Conservation (phyloP, 2,888 invertebrate genomes). For the Diarsia dahlii region DNA sequence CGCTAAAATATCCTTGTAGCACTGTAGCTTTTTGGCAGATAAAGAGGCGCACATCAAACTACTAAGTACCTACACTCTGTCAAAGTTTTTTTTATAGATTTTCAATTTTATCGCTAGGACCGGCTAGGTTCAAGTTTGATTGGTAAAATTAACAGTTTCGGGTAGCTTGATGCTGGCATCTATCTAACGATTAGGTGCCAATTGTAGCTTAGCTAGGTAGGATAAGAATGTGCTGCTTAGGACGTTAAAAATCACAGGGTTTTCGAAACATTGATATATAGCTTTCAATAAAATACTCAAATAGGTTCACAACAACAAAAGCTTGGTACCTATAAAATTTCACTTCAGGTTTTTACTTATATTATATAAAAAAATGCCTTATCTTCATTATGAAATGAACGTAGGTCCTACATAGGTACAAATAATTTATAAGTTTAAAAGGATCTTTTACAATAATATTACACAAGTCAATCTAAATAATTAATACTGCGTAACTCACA, state of each 20-base stretch:
- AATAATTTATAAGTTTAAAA: conserved; percentile 51
- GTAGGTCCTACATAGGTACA: conserved; percentile 2
- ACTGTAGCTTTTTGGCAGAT: too few relatives aligned
- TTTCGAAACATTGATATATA: neutral
- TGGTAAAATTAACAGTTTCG: too few relatives aligned
- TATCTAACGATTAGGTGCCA: too few relatives aligned
- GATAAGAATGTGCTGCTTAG: neutral
- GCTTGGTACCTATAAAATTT: conserved; percentile 11
- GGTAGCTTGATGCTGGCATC: too few relatives aligned
- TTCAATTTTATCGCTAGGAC: too few relatives aligned
- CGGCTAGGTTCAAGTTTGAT: too few relatives aligned
- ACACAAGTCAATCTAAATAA: conserved; percentile 40
- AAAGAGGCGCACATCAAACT: too few relatives aligned
- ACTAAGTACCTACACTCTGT: too few relatives aligned
- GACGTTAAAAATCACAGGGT: neutral
- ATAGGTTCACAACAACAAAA: conserved; percentile 16
- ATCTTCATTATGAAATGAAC: neutral
- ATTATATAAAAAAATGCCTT: conserved; percentile 10
- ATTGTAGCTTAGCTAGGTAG: neutral
- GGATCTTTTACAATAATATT: conserved; percentile 23
- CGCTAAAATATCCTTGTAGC: too few relatives aligned
- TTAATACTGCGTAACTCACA: conserved; percentile 66
- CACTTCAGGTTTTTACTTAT: conserved; percentile 14
- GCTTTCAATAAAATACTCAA: conserved; percentile 4
- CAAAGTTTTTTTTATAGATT: too few relatives aligned